phyloP scores from a whole-genome alignment of 2,888 invertebrate genomes.

The Rhogogaster chlorosoma region DNA sequence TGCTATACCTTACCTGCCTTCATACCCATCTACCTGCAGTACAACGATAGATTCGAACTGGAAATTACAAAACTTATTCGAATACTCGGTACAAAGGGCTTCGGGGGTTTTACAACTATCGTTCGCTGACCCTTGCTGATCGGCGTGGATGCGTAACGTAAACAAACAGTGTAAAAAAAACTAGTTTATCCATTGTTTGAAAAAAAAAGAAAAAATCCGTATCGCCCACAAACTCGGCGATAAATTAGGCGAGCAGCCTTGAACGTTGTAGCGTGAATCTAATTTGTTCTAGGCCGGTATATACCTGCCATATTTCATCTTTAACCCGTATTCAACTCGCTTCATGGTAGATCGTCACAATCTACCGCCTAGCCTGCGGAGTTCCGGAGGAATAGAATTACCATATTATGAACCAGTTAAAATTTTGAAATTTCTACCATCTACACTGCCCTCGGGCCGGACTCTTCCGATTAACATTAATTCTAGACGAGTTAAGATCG shows the following conservation, averaged over 20 bases:
- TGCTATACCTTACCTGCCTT: neutral
- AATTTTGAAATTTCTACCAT: slow-evolving; percentile 32
- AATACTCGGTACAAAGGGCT: neutral
- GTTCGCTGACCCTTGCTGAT: slow-evolving; percentile 8
- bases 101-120: neutral
- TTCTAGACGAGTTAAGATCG: neutral
- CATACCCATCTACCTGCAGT: neutral
- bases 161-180: slow-evolving; percentile 13
- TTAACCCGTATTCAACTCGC: slow-evolving; percentile 48
- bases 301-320: slow-evolving; percentile 41
- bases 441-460: neutral
- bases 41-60: neutral
- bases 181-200: neutral
- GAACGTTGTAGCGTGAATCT: slow-evolving; percentile 47
- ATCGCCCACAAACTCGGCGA: slow-evolving; percentile 32
- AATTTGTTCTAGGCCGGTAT: slow-evolving; percentile 45
- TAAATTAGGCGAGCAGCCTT: slow-evolving; percentile 40
- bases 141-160: slow-evolving; percentile 10
- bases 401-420: slow-evolving; percentile 42
- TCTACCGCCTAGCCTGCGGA: slow-evolving; percentile 43
- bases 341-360: slow-evolving; percentile 45
- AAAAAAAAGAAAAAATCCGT: neutral
- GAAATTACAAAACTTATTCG: neutral
- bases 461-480: slow-evolving; percentile 10
- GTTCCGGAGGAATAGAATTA: slow-evolving; percentile 40